Evolutionary conservation across 2,113 vertebrate species (phyloP), one percentile per base, ranked within the genome.

Genomic region (Lathamus discolor): DNA sequence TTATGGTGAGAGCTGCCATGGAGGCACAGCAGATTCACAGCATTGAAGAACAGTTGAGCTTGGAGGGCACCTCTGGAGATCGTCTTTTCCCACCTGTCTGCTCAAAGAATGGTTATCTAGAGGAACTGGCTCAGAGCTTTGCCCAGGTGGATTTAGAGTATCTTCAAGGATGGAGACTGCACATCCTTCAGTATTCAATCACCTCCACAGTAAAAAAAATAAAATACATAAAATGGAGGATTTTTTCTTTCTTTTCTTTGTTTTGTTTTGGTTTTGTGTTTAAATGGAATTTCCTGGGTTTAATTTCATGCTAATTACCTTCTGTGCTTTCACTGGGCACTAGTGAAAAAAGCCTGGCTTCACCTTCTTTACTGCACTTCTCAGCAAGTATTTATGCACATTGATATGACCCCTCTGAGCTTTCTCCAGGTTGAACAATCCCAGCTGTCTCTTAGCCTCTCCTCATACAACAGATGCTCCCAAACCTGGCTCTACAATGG

Each of bases 391-490:
- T 46, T 77, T 85, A 23, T 48, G 16, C 6, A 67, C 12, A 27
- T 6, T 31, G 7, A 39, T 59, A 68, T 2, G 5, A 31, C 6
- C 8, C 2, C 1, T 16, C 23, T 12, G 3, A 29, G 4, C 19
- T 17, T 73, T 86, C 16, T 35, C 33, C 3, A 2, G 33, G 7
- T n/a, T 73, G 18, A 69, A 39, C 12, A 59, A 13, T 22, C 11
- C 17, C 35, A 39, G 23, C 5, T 68, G 15, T 55, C 28, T 64
- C 18, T 59, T 33, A 61, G 22, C 7, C 17, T 86, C 22, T 79
- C 10, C 8, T 69, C 7, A 1, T 46, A 24, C 19, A 16, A 64
- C 28, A 83, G 23, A 20, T 83, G 23, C 6, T 73, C 23, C 39
- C 61, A 86, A 86, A 22, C 9, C 5, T 88, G 10, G 6, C 2